phyloP scores from a whole-genome alignment of 2,888 invertebrate species.

The Amblyteles armatorius region DNA sequence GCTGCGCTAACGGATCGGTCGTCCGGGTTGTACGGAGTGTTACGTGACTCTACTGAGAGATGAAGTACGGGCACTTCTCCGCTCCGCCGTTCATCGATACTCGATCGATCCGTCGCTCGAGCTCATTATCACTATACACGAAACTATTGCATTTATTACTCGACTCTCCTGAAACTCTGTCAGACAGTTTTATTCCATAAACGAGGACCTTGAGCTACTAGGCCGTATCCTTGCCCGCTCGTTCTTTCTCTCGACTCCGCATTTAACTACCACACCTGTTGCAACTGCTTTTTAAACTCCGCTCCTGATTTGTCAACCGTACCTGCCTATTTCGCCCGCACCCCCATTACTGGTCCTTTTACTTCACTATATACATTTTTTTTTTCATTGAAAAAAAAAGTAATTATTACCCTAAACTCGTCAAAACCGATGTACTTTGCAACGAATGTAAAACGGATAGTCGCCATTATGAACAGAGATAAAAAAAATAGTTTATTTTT shows the following conservation, averaged over 20 bases:
- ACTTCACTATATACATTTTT: not conserved
- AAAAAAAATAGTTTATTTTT: not conserved
- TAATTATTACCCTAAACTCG: constrained; percentile 16
- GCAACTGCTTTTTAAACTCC: constrained; percentile 3
- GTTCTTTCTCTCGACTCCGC: constrained; percentile 4
- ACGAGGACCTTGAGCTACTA: constrained; percentile 32
- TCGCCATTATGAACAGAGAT: not conserved
- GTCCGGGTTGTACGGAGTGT: constrained; percentile 64
- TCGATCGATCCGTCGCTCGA: constrained; percentile 34
- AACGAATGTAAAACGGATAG: not conserved
- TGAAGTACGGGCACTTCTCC: constrained; percentile 34
- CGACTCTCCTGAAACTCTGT: no score
- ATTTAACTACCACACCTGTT: constrained; percentile 9
- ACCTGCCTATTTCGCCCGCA: constrained; percentile 6
- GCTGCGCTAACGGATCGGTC: constrained; percentile 70
- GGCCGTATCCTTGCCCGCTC: constrained; percentile 4
- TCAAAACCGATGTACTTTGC: not conserved
- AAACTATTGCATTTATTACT: not conserved
- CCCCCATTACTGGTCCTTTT: not conserved
- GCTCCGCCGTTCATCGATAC: constrained; percentile 25
- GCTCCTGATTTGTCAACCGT: constrained; percentile 32
- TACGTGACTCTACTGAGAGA: constrained; percentile 72
- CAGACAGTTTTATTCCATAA: constrained; percentile 1
- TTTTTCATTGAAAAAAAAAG: constrained; percentile 5
- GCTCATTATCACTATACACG: constrained; percentile 30